Evolutionary conservation across 2,797 vertebrate species (phyloP), one percentile per base, ranked within the genome.

Genomic region (Sebastes variabilis): DNA sequence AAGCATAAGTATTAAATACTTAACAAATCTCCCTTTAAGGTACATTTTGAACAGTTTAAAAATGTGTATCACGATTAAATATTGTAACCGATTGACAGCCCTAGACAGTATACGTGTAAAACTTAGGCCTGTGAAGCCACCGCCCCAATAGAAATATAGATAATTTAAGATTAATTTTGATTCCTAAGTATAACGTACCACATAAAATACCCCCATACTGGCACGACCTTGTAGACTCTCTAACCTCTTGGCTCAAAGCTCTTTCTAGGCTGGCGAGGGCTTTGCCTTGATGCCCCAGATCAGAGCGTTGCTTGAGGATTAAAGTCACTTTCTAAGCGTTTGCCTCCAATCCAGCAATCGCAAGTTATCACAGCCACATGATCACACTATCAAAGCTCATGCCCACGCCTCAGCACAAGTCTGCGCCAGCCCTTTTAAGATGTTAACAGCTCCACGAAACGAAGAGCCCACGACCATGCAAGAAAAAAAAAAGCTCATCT

Each of bases 341-440:
- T 80, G 80, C 79, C 77, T 92, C 76, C 75, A 74, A 83, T 87
- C 73, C 80, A 65, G 75, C 75, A 52, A 52, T 29, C 58, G 42
- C 75, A 55, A 55, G 74, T 78, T 87, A 91, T 90, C 86, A 88
- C 70, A 80, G 82, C 66, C 66, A 11, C 72, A 65, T 64, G 82
- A 92, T 86, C 85, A 66, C 66, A 27, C 68, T 77, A 89, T 93
- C 89, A 92, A 89, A 92, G 90, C 88, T 27, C 29, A 24, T 56
- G 66, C 83, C 77, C 73, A 78, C 3, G 59, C 74, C 61, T 79
- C 61, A 30, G 72, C 66, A 22, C 36, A 69, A 67, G 42, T 64
- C 59, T 16, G 52, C 5, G 3, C 13, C 56, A 49, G 59, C 12
- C 24, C 82, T 77, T 87, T 87, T 24, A 80, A 87, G 72, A 92